Base-by-base conservation (phyloP, 2,888 invertebrate genomes). In the Schrankia costaestrigalis region DNA sequence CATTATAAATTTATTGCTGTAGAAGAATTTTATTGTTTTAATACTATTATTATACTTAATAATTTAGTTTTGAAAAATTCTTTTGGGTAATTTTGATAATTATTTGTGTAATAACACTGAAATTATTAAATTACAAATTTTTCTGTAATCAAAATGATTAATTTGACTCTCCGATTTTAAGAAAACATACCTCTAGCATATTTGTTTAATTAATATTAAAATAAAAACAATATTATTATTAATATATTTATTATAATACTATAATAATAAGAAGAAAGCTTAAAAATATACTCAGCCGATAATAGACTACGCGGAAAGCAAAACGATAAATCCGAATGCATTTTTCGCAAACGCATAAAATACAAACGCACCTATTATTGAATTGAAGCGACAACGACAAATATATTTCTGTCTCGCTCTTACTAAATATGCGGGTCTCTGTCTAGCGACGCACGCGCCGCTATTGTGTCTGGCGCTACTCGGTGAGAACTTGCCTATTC, bases 291-390 rank as follows among this genome's bases (percentile, higher is more conserved):
- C 48, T 46, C 35, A 41, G 40, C 47, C 69, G 59, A 65, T 76
- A 78, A 76, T 78, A 75, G 75, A 77, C 69, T 72, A 77, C 74
- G 73, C 71, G 75, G 77, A 78, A 80, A 77, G 71, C 68, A 64
- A 68, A 69, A 70, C 74, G 64, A 85, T 82, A 81, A 83, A 82
- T 81, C 78, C 61, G 65, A 63, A 63, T 69, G 75, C 78, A 80
- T 84, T 85, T 85, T 85, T 82, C 81, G 67, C 78, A 74, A 83
- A 85, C 84, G 82, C 83, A 84, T 82, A 81, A 82, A 81, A 83
- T 80, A 72, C 63, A 55, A 75, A 81, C 79, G 80, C 79, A 77
- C 70, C 69, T 78, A 78, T 81, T 78, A 80, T 84, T 78, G 77
- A 78, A 78, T 70, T 63, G 48, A 49, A 59, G 55, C 56, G 51